A percentile compares a stretch with the other conserved stretches of the same genome.
Conservation (phyloP, 2,113 vertebrate species). For the Podarcis cretensis region DNA sequence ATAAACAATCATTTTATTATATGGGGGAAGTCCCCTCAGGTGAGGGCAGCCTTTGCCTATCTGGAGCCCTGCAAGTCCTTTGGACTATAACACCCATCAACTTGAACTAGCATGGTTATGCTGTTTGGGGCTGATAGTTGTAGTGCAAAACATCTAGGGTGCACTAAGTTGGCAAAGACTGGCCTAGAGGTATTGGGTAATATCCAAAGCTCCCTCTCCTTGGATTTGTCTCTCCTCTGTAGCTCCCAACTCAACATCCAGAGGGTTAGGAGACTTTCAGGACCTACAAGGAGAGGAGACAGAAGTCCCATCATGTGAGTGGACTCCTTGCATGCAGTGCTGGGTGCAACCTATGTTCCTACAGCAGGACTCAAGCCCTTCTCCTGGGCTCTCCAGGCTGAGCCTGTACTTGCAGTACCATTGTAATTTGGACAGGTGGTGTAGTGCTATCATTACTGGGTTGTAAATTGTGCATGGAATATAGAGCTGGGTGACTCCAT, state of each 20-base stretch:
- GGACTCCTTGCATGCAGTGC: too few species aligned
- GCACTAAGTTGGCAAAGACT: too few species aligned
- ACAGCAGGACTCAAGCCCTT: neutral
- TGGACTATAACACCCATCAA: neutral
- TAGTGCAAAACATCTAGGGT: too few species aligned
- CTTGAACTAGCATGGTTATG: neutral
- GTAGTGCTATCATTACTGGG: neutral
- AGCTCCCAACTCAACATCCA: too few species aligned
- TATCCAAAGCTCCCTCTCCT: too few species aligned
- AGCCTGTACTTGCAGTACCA: neutral
- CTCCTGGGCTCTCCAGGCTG: neutral
- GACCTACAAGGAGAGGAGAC: too few species aligned
- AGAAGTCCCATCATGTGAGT: too few species aligned
- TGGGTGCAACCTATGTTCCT: too few species aligned
- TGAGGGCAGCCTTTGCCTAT: neutral
- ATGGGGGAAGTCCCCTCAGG: neutral
- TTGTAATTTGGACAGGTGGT: neutral
- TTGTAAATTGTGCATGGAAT: neutral
- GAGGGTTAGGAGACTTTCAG: too few species aligned
- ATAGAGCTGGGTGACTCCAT: neutral
- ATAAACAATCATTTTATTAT: neutral
- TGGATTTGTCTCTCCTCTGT: too few species aligned
- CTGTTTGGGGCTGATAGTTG: neutral
- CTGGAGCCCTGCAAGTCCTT: neutral
- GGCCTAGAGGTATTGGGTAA: too few species aligned